Percentiles rank a stretch among this genome's conserved stretches.
Conservation (phyloP, 2,888 invertebrate species). For the Beris morrisii region DNA sequence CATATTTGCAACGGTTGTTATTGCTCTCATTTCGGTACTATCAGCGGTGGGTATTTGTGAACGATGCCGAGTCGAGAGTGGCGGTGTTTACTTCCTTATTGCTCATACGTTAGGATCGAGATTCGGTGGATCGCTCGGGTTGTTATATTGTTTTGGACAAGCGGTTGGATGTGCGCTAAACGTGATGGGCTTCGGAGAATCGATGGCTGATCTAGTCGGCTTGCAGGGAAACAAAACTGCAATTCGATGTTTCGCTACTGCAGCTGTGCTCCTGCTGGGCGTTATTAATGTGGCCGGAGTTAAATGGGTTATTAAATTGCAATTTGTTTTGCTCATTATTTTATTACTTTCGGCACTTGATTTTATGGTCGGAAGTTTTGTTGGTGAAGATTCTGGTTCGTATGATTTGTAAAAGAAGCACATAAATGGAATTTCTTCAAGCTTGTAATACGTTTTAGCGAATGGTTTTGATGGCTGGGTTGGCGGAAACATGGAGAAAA, state of each 20-base stretch:
- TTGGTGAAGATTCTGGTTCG: conserved; percentile 70
- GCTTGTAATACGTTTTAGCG: conserved; percentile 57
- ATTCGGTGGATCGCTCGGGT: conserved; percentile 88
- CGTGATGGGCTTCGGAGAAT: conserved; percentile 94
- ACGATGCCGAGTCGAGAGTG: conserved; percentile 90
- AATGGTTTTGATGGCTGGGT: conserved; percentile 87
- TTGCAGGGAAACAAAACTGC: conserved; percentile 74
- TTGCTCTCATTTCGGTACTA: conserved; percentile 88
- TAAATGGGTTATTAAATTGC: conserved; percentile 96
- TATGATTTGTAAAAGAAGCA: conserved; percentile 3
- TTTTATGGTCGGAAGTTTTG: conserved; percentile 91
- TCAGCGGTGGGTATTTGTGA: conserved; percentile 97
- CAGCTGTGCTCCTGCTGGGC: conserved; percentile 82
- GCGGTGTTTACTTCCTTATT: conserved; percentile 95
- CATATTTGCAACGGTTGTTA: conserved; percentile 81
- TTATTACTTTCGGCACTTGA: conserved; percentile 87
- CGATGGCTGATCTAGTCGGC: conserved; percentile 83
- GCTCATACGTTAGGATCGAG: conserved; percentile 92
- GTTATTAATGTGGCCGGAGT: conserved; percentile 95
- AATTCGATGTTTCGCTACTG: conserved; percentile 83
- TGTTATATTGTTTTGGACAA: conserved; percentile 95
- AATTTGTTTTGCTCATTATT: conserved; percentile 83
- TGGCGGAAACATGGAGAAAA: conserved; percentile 74
- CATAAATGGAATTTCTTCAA: not conserved
- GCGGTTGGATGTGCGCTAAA: conserved; percentile 95